A percentile compares a stretch with the other conserved stretches of the same genome.
phyloP scores from a whole-genome alignment of 1,140 invertebrate species.

The Trachymyrmex cornetzi region DNA sequence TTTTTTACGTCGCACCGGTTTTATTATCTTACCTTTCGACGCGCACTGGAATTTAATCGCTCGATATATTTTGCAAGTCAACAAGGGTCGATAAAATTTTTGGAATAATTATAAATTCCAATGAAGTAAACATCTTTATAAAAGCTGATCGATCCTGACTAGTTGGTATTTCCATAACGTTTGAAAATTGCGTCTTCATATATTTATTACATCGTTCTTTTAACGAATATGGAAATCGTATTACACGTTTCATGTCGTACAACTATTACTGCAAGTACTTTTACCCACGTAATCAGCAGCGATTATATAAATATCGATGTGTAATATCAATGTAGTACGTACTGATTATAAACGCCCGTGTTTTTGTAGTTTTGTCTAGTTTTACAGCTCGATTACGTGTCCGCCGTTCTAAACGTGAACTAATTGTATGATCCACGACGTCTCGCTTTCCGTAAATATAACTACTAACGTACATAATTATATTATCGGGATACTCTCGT shows the following conservation, averaged over 20 bases:
- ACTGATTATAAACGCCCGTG: conserved; percentile 12
- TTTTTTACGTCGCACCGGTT: background rate
- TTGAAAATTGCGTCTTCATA: background rate
- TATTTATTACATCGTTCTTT: background rate
- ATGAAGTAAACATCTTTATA: background rate
- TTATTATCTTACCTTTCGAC: background rate
- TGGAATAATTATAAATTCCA: background rate
- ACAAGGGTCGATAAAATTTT: background rate
- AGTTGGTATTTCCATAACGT: background rate
- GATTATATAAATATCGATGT: conserved; percentile 50
- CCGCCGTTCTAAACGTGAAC: background rate
- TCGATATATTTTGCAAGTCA: background rate
- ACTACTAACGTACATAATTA: background rate
- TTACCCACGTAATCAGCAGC: conserved; percentile 6
- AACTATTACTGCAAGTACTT: background rate
- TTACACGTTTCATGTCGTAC: background rate
- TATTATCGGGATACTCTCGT: conserved; percentile 6
- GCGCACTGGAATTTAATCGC: background rate
- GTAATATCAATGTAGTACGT: conserved; percentile 13
- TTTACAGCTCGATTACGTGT: conserved; percentile 36
- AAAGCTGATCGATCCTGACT: background rate
- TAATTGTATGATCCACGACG: background rate
- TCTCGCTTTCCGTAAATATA: background rate
- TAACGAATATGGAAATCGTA: conserved; percentile 7
- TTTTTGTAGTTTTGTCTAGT: conserved; percentile 18